A percentile compares a stretch with the other conserved stretches of the same genome.
Conservation (phyloP, 1,140 invertebrate species). For the Zaprionus nigranus region DNA sequence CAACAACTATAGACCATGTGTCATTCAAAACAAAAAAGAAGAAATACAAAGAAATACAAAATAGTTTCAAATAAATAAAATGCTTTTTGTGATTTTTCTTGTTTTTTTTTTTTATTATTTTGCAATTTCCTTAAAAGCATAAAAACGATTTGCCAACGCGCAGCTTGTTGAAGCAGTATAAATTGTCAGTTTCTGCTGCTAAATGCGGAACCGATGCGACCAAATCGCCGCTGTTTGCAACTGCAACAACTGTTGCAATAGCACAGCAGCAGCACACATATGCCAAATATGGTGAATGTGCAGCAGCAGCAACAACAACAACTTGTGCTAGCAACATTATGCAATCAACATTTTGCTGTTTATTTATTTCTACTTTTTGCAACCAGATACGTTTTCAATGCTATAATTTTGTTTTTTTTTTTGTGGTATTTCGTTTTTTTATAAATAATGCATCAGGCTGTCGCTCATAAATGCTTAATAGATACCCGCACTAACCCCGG, state of each 20-base stretch:
- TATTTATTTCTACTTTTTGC: constrained; percentile 2
- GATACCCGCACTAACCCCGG: background rate
- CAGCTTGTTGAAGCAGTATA: constrained; percentile 35
- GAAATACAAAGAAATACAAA: constrained; percentile 1
- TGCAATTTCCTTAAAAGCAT: constrained; percentile 57
- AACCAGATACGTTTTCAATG: constrained; percentile 40
- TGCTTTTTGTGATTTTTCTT: constrained; percentile 6
- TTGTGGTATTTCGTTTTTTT: constrained; percentile 7
- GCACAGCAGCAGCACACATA: background rate
- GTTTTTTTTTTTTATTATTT: constrained; percentile 6
- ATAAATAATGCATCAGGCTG: constrained; percentile 35
- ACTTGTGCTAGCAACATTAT: constrained; percentile 37
- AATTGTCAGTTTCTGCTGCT: constrained; percentile 40
- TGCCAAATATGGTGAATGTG: constrained; percentile 35
- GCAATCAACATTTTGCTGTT: constrained; percentile 15
- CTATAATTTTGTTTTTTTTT: constrained; percentile 41
- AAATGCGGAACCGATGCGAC: constrained; percentile 48
- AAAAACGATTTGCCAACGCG: constrained; percentile 53
- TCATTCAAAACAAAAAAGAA: constrained; percentile 31
- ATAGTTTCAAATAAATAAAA: constrained; percentile 29
- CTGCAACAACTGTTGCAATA: constrained; percentile 19
- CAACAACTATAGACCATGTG: constrained; percentile 29
- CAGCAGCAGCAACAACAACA: constrained; percentile 18
- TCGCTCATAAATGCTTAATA: constrained; percentile 45
- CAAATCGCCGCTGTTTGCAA: constrained; percentile 33